These are phyloP conservation scores for Drosophila eohydei DNA, from an alignment of 2,888 invertebrate genomes.

Conservation along the genomic window DNA sequence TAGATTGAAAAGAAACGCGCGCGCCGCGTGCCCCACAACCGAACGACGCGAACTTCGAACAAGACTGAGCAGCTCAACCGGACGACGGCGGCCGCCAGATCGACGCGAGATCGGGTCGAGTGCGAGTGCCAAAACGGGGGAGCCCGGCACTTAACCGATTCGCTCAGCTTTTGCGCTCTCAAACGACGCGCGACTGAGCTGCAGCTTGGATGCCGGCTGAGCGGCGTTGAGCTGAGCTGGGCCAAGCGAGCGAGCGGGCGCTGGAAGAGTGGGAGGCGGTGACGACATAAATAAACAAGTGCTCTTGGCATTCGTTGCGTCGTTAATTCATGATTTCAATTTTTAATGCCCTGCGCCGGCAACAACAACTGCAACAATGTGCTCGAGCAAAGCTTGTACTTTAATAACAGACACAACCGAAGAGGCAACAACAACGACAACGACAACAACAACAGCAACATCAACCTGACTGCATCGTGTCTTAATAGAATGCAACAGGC, in stretches of 20 bases:
- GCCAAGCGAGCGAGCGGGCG: background rate
- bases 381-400: slow-evolving; percentile 68
- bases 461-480: slow-evolving; percentile 63
- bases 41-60: slow-evolving; percentile 79
- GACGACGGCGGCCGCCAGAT: slow-evolving; percentile 36
- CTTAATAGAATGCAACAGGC: slow-evolving; percentile 68
- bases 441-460: slow-evolving; percentile 27
- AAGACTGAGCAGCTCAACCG: slow-evolving; percentile 61
- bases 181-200: slow-evolving; percentile 42
- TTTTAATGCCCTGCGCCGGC: slow-evolving; percentile 76
- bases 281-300: slow-evolving; percentile 77
- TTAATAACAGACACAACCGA: slow-evolving; percentile 64
- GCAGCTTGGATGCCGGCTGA: slow-evolving; percentile 64
- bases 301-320: slow-evolving; percentile 78
- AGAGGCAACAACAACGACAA: slow-evolving; percentile 30
- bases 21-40: slow-evolving; percentile 73
- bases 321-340: slow-evolving; percentile 80
- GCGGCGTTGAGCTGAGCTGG: slow-evolving; percentile 35
- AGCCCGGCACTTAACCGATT: slow-evolving; percentile 64
- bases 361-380: slow-evolving; percentile 50
- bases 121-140: slow-evolving; percentile 13
- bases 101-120: slow-evolving; percentile 20
- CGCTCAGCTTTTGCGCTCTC: slow-evolving; percentile 54
- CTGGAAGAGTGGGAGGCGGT: slow-evolving; percentile 17
- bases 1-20: slow-evolving; percentile 42